phyloP scores from a whole-genome alignment of 1,140 invertebrate species.

The Anagrus nilaparvatae region DNA sequence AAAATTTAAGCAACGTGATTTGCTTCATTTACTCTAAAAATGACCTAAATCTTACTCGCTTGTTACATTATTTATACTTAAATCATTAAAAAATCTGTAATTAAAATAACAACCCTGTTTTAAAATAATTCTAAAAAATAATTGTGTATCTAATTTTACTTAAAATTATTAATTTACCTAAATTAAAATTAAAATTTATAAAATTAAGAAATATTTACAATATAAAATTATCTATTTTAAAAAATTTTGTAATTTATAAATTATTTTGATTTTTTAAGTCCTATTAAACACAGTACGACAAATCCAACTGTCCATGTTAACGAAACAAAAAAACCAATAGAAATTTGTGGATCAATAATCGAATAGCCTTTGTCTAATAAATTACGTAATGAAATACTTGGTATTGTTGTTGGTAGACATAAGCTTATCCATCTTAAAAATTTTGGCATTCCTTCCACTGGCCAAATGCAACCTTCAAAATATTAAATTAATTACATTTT shows the following conservation, averaged over 20 bases:
- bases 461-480: constrained; percentile 75
- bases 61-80: constrained; percentile 8
- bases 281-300: constrained; percentile 36
- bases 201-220: too few species aligned
- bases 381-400: constrained; percentile 51
- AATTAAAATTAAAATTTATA: too few species aligned
- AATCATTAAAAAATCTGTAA: too few species aligned
- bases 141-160: too few species aligned
- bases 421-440: constrained; percentile 46
- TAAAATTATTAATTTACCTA: too few species aligned
- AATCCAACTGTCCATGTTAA: constrained; percentile 45
- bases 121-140: neutral
- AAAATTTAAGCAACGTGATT: too few species aligned
- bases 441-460: constrained; percentile 65
- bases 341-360: constrained; percentile 45
- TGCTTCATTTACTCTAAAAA: neutral
- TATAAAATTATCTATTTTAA: too few species aligned
- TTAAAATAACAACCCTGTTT: constrained; percentile 6
- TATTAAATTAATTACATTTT: neutral
- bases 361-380: constrained; percentile 52
- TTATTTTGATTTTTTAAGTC: constrained; percentile 33
- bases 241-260: too few species aligned
- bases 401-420: constrained; percentile 55
- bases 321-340: constrained; percentile 49
- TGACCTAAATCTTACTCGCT: neutral